Evolutionary conservation across 2,797 vertebrate species (phyloP).

Genomic region (Oryzias dopingdopingensis): DNA sequence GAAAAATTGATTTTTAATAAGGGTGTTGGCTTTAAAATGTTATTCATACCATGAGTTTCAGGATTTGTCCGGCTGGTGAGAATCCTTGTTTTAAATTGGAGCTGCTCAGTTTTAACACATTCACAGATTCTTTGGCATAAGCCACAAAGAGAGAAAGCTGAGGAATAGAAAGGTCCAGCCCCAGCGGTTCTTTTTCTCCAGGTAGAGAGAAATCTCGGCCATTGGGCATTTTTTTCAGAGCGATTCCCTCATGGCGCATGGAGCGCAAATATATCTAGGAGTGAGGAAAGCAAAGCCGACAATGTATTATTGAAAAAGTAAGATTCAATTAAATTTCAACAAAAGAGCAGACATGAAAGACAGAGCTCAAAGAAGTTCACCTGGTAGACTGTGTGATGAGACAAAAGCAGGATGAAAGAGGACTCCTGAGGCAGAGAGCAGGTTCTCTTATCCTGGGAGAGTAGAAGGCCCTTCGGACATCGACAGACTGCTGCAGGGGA

Average conservation of each 20-base stretch:
- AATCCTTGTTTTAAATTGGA: constrained; percentile 55
- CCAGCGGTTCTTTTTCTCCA: constrained; percentile 68
- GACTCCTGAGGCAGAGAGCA: constrained; percentile 77
- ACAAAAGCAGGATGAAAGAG: constrained; percentile 80
- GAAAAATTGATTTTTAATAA: too few relatives aligned
- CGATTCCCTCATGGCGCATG: constrained; percentile 53
- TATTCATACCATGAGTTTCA: constrained; percentile 64
- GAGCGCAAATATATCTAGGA: constrained; percentile 82
- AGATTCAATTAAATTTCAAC: neutral
- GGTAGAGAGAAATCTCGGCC: constrained; percentile 70
- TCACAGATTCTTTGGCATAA: constrained; percentile 72
- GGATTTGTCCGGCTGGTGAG: constrained; percentile 58
- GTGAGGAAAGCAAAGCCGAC: neutral
- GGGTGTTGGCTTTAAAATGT: neutral
- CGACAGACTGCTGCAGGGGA: constrained; percentile 68
- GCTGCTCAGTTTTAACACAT: constrained; percentile 72
- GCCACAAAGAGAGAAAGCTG: constrained; percentile 80
- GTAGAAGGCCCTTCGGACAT: constrained; percentile 77
- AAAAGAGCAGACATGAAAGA: neutral
- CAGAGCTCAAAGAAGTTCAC: constrained; percentile 54
- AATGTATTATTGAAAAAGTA: neutral
- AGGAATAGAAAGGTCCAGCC: constrained; percentile 72
- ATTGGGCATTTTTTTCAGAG: constrained; percentile 70
- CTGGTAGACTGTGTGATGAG: constrained; percentile 75
- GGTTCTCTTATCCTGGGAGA: constrained; percentile 74